Percentiles rank a stretch among this genome's conserved stretches.
Evolutionary conservation across 2,113 vertebrate species (phyloP).

Genomic region (Henicopernis longicauda): DNA sequence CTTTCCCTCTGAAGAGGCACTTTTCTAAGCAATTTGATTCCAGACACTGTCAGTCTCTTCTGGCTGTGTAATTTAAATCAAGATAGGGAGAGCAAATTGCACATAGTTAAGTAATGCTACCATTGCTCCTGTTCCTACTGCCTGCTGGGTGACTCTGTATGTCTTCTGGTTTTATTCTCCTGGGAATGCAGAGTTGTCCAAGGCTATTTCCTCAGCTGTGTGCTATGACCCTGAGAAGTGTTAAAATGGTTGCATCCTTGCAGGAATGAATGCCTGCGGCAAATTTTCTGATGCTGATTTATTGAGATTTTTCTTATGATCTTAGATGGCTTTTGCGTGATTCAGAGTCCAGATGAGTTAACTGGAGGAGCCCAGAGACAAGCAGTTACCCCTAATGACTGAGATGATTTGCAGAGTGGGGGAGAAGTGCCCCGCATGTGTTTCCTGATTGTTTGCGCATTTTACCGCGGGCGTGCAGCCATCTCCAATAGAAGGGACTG

Average conservation of each 20-base stretch:
- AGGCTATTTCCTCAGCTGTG: not conserved
- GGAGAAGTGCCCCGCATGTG: not conserved
- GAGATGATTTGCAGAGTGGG: not conserved
- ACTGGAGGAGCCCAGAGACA: not conserved
- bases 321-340: not conserved
- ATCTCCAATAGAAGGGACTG: not conserved
- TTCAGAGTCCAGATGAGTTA: not conserved
- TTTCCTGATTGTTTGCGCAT: slow-evolving; percentile 5
- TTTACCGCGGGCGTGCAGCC: not conserved
- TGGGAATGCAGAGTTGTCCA: not conserved
- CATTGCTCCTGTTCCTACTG: slow-evolving; percentile 3
- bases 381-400: not conserved
- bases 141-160: slow-evolving; percentile 7
- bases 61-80: slow-evolving; percentile 61
- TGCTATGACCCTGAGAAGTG: not conserved
- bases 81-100: slow-evolving; percentile 56
- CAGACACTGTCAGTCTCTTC: slow-evolving; percentile 51
- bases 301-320: slow-evolving; percentile 5
- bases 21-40: slow-evolving; percentile 59
- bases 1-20: slow-evolving; percentile 30
- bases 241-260: not conserved
- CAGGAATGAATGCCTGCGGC: not conserved
- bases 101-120: slow-evolving; percentile 40
- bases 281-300: slow-evolving; percentile 25
- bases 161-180: slow-evolving; percentile 5